Evolutionary conservation across 2,888 invertebrate species (phyloP).

Genomic region (Diaphora mendica): DNA sequence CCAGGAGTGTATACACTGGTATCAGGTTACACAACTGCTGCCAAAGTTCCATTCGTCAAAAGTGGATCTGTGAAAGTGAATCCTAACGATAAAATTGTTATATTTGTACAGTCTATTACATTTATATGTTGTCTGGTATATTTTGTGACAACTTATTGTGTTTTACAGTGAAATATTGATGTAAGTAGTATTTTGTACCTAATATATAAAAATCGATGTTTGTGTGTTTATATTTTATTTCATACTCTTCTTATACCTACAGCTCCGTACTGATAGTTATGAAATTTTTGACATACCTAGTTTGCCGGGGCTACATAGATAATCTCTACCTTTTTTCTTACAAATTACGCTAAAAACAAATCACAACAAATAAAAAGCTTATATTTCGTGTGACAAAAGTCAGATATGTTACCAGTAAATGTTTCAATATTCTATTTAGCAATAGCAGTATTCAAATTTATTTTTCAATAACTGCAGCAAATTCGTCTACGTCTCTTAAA

Average conservation of each 20-base stretch:
- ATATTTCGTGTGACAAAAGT: neutral
- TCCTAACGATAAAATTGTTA: neutral
- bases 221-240: neutral
- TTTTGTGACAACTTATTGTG: neutral
- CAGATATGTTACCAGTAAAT: neutral
- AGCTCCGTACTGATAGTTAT: neutral
- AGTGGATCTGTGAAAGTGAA: neutral
- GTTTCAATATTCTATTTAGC: too few species aligned
- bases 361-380: too few species aligned
- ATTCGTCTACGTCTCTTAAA: too few species aligned
- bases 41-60: neutral
- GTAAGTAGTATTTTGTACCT: neutral
- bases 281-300: neutral
- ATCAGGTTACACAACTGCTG: constrained; percentile 44
- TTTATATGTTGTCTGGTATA: neutral
- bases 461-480: too few species aligned
- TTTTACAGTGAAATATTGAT: neutral
- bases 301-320: too few species aligned
- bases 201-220: neutral
- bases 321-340: too few species aligned
- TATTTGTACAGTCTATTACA: neutral
- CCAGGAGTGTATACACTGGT: constrained; percentile 53
- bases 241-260: neutral
- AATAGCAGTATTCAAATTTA: too few species aligned
- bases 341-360: too few species aligned